Percentiles rank a stretch among this genome's conserved stretches.
phyloP scores from a whole-genome alignment of 2,113 vertebrate species.

The Brachypteracias leptosomus region DNA sequence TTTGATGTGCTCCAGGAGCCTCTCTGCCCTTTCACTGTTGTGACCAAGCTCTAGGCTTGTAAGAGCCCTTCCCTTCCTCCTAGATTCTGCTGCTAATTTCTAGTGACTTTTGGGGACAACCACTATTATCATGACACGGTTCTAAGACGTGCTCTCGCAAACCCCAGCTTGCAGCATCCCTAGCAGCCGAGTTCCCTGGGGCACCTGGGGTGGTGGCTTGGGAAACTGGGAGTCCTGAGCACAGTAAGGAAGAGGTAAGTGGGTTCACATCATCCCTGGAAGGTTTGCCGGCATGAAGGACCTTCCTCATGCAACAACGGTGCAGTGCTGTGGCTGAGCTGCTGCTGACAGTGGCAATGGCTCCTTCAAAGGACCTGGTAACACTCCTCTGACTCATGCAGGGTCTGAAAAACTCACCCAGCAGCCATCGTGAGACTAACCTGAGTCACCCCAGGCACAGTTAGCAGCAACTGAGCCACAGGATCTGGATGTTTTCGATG shows the following conservation, averaged over 20 bases:
- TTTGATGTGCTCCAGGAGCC: neutral
- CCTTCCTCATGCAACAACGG: neutral
- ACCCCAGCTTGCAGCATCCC: neutral
- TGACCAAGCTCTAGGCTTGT: neutral
- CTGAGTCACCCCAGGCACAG: neutral
- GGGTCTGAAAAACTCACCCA: neutral
- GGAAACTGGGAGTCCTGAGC: slow-evolving; percentile 33
- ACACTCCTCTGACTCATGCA: neutral
- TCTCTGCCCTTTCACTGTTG: neutral
- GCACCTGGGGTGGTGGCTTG: neutral
- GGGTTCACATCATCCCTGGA: slow-evolving; percentile 12
- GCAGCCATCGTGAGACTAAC: accelerated
- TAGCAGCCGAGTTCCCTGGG: neutral
- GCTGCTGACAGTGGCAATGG: neutral
- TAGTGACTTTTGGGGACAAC: neutral
- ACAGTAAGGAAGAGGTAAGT: slow-evolving; percentile 17
- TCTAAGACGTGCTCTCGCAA: neutral
- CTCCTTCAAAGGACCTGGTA: neutral
- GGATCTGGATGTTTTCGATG: neutral
- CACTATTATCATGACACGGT: neutral
- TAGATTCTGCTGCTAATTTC: neutral
- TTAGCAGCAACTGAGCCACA: neutral
- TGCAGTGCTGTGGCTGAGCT: neutral
- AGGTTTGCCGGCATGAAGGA: neutral
- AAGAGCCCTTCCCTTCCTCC: neutral